These are phyloP conservation scores for Tamandua tetradactyla DNA, from an alignment of 2,797 vertebrate species.

Conservation along the genomic window DNA sequence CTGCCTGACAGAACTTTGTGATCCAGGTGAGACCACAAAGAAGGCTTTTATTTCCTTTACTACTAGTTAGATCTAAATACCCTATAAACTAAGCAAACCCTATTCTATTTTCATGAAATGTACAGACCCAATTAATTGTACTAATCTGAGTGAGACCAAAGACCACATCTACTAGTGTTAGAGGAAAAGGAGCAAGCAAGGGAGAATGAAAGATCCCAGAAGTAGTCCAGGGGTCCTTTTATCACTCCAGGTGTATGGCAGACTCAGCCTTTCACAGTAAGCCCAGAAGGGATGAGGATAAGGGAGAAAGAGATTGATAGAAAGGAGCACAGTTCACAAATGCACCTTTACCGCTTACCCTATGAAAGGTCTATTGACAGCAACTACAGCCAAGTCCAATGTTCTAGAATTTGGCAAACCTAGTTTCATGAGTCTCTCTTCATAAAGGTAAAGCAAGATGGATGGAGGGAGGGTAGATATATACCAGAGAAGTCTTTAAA, in stretches of 20 bases:
- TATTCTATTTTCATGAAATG: background rate
- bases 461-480: rapidly evolving
- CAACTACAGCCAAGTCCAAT: background rate
- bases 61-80: background rate
- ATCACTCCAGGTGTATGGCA: background rate
- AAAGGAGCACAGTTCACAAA: background rate
- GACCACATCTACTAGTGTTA: background rate
- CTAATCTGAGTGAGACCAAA: background rate
- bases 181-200: background rate
- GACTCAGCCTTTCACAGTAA: background rate
- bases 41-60: background rate
- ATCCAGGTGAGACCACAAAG: background rate
- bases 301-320: background rate
- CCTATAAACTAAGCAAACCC: slow-evolving; percentile 11
- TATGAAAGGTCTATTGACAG: background rate
- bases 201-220: background rate
- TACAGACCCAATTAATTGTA: background rate
- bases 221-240: background rate
- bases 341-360: background rate
- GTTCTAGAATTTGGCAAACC: no score
- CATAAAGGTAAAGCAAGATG: background rate
- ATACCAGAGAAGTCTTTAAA: background rate
- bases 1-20: background rate
- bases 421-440: background rate
- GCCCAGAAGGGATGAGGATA: background rate